These are phyloP conservation scores for Leguminivora glycinivorella DNA, from an alignment of 1,140 invertebrate species.

Conservation along the genomic window DNA sequence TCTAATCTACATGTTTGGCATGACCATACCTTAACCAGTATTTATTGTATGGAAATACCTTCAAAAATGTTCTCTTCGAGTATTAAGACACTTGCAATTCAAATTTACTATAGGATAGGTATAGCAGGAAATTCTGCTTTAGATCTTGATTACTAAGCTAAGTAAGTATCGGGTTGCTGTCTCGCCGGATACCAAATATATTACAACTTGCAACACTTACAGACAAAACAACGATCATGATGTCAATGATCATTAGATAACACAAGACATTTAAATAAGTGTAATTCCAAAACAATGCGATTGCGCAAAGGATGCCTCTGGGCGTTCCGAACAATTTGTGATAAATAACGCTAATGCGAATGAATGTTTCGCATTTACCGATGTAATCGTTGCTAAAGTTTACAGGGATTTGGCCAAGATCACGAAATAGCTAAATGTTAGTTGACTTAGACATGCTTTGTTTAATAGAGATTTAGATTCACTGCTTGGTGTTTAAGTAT, in stretches of 20 bases:
- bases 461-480: neutral
- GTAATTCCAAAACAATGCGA: conserved; percentile 11
- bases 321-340: conserved; percentile 8
- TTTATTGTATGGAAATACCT: too few species aligned
- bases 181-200: too few species aligned
- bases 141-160: neutral
- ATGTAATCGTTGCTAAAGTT: conserved; percentile 13
- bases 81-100: too few species aligned
- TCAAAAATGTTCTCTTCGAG: too few species aligned
- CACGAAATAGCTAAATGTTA: neutral
- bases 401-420: neutral
- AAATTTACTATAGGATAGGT: too few species aligned
- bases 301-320: conserved; percentile 17
- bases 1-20: neutral
- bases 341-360: conserved; percentile 15
- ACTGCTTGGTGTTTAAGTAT: too few species aligned
- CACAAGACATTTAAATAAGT: conserved; percentile 9
- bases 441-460: neutral
- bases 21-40: neutral
- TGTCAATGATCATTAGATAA: conserved; percentile 16
- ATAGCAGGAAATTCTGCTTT: too few species aligned
- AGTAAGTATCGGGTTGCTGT: too few species aligned
- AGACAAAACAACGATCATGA: neutral
- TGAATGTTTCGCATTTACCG: conserved; percentile 13
- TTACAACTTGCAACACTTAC: neutral